These are phyloP conservation scores for Phylloscopus collybita DNA, from an alignment of 2,797 vertebrate genomes.

Conservation along the genomic window DNA sequence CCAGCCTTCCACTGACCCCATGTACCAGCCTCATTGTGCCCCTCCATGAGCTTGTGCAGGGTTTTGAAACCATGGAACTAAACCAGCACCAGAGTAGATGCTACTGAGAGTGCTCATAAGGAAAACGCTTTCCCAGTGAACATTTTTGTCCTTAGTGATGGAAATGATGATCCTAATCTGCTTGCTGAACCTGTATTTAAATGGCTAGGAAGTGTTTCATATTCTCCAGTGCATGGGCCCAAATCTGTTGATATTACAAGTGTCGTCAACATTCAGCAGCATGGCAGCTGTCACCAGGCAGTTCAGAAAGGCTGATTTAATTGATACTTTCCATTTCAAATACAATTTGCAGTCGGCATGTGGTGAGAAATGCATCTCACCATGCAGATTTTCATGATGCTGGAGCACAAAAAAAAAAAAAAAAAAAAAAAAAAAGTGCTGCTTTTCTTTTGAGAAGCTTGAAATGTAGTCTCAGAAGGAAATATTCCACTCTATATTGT, in stretches of 20 bases:
- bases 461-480: not conserved
- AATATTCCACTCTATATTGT: not conserved
- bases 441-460: slow-evolving; percentile 8
- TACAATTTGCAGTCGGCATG: slow-evolving; percentile 59
- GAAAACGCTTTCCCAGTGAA: not conserved
- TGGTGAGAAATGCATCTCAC: slow-evolving; percentile 71
- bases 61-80: not conserved
- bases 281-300: slow-evolving; percentile 53
- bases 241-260: slow-evolving; percentile 55
- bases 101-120: not conserved
- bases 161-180: slow-evolving; percentile 18
- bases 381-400: slow-evolving; percentile 57
- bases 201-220: slow-evolving; percentile 25
- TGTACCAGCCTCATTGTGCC: accelerated
- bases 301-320: slow-evolving; percentile 69
- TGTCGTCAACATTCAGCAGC: slow-evolving; percentile 45
- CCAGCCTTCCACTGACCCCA: not conserved
- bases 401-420: not conserved
- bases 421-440: not conserved
- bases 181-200: slow-evolving; percentile 31
- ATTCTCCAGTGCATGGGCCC: slow-evolving; percentile 24
- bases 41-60: not conserved
- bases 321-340: slow-evolving; percentile 72
- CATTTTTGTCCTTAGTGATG: not conserved
- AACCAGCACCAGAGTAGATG: not conserved